Conservation (phyloP, 1,140 invertebrate species). For the Drosophila varians region DNA sequence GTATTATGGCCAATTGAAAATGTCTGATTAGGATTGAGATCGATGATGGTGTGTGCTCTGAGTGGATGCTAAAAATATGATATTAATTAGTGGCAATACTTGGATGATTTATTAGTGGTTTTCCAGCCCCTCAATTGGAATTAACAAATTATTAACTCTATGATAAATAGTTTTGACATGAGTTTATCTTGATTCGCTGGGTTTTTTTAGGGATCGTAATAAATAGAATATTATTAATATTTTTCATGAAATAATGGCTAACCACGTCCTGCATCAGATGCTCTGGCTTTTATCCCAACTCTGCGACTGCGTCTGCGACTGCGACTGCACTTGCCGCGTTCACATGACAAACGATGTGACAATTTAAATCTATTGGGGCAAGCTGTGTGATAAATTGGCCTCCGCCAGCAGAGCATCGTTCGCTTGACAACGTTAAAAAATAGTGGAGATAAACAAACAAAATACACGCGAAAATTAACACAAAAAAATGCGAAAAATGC, state of each 20-base stretch:
- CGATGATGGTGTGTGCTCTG: constrained; percentile 9
- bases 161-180: constrained; percentile 51
- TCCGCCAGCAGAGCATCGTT: constrained; percentile 42
- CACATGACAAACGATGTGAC: constrained; percentile 76
- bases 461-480: constrained; percentile 17
- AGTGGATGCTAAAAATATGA: too few relatives aligned
- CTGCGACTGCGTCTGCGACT: too few relatives aligned
- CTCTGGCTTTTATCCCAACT: not conserved
- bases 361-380: constrained; percentile 79
- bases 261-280: constrained; percentile 24
- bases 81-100: not conserved
- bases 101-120: not conserved
- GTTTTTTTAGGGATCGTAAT: too few relatives aligned
- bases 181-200: not conserved
- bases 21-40: constrained; percentile 30
- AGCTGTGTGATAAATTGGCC: constrained; percentile 68
- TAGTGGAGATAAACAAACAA: constrained; percentile 23
- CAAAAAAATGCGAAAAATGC: constrained; percentile 43
- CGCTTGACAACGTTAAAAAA: constrained; percentile 43
- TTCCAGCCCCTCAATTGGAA: constrained; percentile 37
- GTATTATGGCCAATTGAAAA: constrained; percentile 67
- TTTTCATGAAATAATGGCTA: constrained; percentile 28
- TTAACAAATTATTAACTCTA: constrained; percentile 46
- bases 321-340: constrained; percentile 7
- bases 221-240: constrained; percentile 59